These are phyloP conservation scores for Xiphophorus maculatus DNA, from an alignment of 2,113 vertebrate genomes.

Conservation along the genomic window DNA sequence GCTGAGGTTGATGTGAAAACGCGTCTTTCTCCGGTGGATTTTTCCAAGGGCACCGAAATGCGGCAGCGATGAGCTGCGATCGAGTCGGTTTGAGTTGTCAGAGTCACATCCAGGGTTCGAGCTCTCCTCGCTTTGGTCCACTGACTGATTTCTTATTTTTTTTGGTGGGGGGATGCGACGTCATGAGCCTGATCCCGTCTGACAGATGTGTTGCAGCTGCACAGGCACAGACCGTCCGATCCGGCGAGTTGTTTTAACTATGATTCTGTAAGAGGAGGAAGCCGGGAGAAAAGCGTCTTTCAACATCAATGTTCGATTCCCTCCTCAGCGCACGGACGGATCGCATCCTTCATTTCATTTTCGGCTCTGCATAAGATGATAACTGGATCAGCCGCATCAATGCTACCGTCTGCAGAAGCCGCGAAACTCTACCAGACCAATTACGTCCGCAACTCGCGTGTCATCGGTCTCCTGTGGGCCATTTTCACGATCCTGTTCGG, in stretches of 20 bases:
- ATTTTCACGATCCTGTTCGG: slow-evolving; percentile 97
- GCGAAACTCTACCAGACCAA: slow-evolving; percentile 95
- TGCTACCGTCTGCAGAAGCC: slow-evolving; percentile 92
- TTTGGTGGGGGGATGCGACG: slow-evolving; percentile 44
- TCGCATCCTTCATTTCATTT: slow-evolving; percentile 38
- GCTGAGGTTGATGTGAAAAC: slow-evolving; percentile 4
- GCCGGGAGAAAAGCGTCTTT: not conserved
- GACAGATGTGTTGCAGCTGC: slow-evolving; percentile 60
- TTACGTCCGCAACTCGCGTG: slow-evolving; percentile 94
- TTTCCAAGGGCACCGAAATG: slow-evolving; percentile 56
- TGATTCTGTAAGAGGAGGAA: slow-evolving; percentile 12
- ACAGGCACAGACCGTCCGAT: slow-evolving; percentile 23
- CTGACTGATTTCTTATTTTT: slow-evolving; percentile 10
- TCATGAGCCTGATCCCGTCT: slow-evolving; percentile 66
- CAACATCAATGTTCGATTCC: slow-evolving; percentile 32
- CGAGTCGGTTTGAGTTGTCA: slow-evolving; percentile 19
- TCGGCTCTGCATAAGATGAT: slow-evolving; percentile 73
- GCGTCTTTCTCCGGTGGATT: slow-evolving; percentile 3
- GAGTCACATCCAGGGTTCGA: slow-evolving; percentile 16
- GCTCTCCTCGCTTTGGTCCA: slow-evolving; percentile 14
- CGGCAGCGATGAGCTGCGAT: slow-evolving; percentile 55
- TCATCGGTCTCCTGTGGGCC: slow-evolving; percentile 96
- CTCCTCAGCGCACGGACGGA: slow-evolving; percentile 28
- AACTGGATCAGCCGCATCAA: slow-evolving; percentile 84
- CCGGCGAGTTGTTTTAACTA: not conserved